Evolutionary conservation across 2,113 vertebrate species (phyloP).

Genomic region (Spea bombifrons): DNA sequence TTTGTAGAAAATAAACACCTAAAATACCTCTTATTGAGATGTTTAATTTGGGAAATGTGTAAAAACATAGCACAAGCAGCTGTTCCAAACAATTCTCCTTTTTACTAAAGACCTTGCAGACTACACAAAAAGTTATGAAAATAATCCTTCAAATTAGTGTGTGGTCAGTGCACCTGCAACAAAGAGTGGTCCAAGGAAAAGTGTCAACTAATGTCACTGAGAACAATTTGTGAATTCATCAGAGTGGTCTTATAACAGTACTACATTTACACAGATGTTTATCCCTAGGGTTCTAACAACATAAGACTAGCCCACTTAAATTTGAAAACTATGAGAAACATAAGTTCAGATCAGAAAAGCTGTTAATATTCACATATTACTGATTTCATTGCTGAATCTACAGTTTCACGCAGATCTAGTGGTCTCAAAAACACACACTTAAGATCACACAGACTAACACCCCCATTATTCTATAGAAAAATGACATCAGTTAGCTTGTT

Average conservation of each 20-base stretch:
- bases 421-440: constrained; percentile 20
- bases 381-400: constrained; percentile 55
- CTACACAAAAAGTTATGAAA: constrained; percentile 78
- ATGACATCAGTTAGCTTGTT: constrained; percentile 55
- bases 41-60: constrained; percentile 70
- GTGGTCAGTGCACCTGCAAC: constrained; percentile 80
- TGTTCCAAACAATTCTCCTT: constrained; percentile 73
- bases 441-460: constrained; percentile 50
- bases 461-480: constrained; percentile 52
- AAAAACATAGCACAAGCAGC: constrained; percentile 70
- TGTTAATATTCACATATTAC: constrained; percentile 64
- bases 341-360: constrained; percentile 66
- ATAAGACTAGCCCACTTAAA: constrained; percentile 65
- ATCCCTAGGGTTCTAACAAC: constrained; percentile 66
- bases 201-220: constrained; percentile 63
- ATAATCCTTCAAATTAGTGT: constrained; percentile 82
- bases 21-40: constrained; percentile 62
- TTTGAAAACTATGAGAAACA: constrained; percentile 69
- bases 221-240: constrained; percentile 77
- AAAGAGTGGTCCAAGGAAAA: constrained; percentile 70
- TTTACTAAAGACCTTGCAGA: constrained; percentile 70
- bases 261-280: constrained; percentile 74
- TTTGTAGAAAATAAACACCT: constrained; percentile 51
- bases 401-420: constrained; percentile 51
- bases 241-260: constrained; percentile 62